Base-by-base conservation (phyloP, 2,797 vertebrate species). In the Falco rusticolus region DNA sequence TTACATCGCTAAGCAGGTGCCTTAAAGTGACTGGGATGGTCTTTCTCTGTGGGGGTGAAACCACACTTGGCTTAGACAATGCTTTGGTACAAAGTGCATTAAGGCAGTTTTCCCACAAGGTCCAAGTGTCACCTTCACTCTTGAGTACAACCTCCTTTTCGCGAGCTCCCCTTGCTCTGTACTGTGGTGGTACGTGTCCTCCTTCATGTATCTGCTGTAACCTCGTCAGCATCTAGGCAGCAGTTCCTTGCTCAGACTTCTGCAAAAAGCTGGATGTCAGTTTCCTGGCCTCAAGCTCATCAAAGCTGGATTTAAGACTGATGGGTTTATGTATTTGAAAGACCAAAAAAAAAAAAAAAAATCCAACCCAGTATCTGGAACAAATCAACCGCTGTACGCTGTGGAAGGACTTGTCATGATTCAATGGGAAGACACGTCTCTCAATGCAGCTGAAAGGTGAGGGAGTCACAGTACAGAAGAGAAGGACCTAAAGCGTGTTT, bases 171-270 rank as follows among this genome's bases (percentile, higher is more conserved):
- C 61, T 6, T 39, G 43, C 43, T 39, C 76, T 34, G 39, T 25
- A 3, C 41, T 63, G 43, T 31, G 13, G 4, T 20, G 7, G 29
- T 14, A 1, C 4, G 0, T 10, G 21, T 48, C 66, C 41, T 39
- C 21, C 33, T 18, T 34, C 18, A 2, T 11, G 13, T 4, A 4
- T 9, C 65, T 48, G n/a, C 45, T 60, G 29, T 13, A 33, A 33
- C 59, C 37, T 9, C 1, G 2, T 2, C 26, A 77, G 65, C 47
- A 29, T 1, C 13, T 9, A 9, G 41, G 19, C 53, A 79, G 66
- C 7, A 11, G 43, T 16, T 60, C 53, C 68, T 69, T 29, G 53
- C 59, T 66, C 34, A 8, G 28, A 4, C 24, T 39, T n/a, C 34
- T 56, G 33, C 51, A 10, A 24, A 51, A 33, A 31, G n/a, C 11